These are phyloP conservation scores for Pseudochirops corinnae DNA, from an alignment of 2,797 vertebrate genomes.

Conservation along the genomic window DNA sequence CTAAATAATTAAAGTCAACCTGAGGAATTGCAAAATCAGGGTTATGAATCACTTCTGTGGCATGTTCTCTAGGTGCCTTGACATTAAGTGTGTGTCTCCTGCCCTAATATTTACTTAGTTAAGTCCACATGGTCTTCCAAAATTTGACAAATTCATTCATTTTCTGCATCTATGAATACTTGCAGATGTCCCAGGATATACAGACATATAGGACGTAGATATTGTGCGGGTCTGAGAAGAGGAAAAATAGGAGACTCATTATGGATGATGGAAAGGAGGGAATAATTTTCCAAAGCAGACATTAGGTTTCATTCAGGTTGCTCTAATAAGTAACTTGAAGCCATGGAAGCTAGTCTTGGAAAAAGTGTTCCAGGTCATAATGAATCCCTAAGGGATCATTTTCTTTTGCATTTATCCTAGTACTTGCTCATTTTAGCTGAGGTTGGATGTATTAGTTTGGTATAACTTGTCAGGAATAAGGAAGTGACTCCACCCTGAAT, in stretches of 20 bases:
- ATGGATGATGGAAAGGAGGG: neutral
- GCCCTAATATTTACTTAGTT: neutral
- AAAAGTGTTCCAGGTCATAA: neutral
- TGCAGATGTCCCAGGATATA: neutral
- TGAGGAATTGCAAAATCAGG: constrained; percentile 29
- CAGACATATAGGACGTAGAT: neutral
- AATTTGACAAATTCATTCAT: neutral
- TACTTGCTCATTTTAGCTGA: neutral
- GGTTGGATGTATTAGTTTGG: neutral
- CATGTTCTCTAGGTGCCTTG: neutral
- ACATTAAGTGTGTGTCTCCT: neutral
- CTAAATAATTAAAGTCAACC: neutral
- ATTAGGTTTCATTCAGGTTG: neutral
- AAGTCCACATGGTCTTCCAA: neutral
- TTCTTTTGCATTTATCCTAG: neutral
- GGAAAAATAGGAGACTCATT: neutral
- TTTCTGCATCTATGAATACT: neutral
- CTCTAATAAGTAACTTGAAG: neutral
- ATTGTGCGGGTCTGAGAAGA: neutral
- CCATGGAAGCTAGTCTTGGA: neutral
- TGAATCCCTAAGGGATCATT: neutral
- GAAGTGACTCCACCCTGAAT: neutral
- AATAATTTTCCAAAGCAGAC: neutral
- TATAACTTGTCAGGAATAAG: neutral
- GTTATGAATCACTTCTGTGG: neutral